Base-by-base conservation (phyloP, 2,888 invertebrate species). In the Drosophila prostipennis region DNA sequence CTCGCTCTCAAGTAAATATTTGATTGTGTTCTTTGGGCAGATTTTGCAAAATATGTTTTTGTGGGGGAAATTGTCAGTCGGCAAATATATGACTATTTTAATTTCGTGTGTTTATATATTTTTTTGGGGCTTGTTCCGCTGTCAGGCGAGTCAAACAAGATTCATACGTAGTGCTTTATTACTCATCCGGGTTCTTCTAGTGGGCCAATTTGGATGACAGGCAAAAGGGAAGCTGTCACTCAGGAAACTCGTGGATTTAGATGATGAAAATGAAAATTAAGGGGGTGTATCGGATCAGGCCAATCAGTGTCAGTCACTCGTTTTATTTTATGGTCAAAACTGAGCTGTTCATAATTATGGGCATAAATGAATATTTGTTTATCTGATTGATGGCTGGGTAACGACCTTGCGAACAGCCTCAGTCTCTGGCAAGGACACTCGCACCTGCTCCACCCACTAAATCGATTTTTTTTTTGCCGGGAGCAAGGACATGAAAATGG, bases 171-270 rank as follows among this genome's bases (percentile, higher is more conserved):
- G 32, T 60, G 52, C 13, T 39, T 16, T 53, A 67, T 83, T 79
- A 76, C 73, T 83, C 76, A 83, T 65, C 42, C 43, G 53, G 39
- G 23, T 29, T 45, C 57, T 43, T 43, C 36, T 55, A 57, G 52
- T 61, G 26, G 67, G 73, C 73, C 58, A 79, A 76, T 83, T 83
- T 36, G n/a, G 49, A n/a, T 71, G 79, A 54, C 78, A 67, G 74
- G 45, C 51, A 34, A n/a, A 64, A 56, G 56, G 69, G 55, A 82
- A 79, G 56, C 60, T 79, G 79, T 69, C 79, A 79, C 32, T 74
- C 64, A 60, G 19, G 7, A 34, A 69, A 60, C 46, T 52, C 13
- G 23, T 14, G 23, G 40, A 13, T 11, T n/a, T 32, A 10, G 13
- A 36, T 36, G 36, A 34, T 54, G 23, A 58, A 42, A 54, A 42